Percentiles rank a stretch among this genome's conserved stretches.
Conservation (phyloP, 2,797 vertebrate genomes). For the Esox masquinongy region DNA sequence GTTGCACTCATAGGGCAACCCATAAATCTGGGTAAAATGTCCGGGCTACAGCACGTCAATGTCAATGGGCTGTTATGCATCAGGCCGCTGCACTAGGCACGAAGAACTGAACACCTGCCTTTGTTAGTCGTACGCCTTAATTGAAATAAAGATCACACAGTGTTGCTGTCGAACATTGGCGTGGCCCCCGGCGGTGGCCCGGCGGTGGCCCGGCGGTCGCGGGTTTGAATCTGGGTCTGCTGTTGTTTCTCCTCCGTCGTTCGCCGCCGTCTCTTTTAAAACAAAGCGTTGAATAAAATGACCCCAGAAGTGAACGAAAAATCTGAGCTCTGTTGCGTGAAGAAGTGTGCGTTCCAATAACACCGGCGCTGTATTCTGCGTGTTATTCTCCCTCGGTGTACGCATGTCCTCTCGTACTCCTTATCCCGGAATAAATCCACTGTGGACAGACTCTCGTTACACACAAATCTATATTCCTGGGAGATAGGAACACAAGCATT, state of each 20-base stretch:
- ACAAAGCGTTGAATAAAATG: no score
- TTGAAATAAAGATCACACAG: not conserved
- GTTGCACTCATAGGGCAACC: slow-evolving; percentile 49
- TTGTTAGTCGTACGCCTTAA: not conserved
- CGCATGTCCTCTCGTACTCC: slow-evolving; percentile 37
- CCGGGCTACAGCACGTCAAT: slow-evolving; percentile 41
- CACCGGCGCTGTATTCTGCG: not conserved
- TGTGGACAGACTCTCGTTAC: slow-evolving; percentile 16
- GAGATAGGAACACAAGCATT: slow-evolving; percentile 55
- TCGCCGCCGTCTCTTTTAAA: no score
- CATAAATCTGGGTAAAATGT: slow-evolving; percentile 35
- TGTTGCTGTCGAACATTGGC: not conserved
- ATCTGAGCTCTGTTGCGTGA: no score
- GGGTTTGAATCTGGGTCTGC: no score
- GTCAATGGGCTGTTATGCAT: slow-evolving; percentile 41
- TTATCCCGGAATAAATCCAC: slow-evolving; percentile 31
- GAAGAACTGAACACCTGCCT: not conserved
- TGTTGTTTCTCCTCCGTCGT: no score
- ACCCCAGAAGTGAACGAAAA: no score
- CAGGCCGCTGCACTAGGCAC: slow-evolving; percentile 2
- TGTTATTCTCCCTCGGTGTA: not conserved
- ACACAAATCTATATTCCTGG: slow-evolving; percentile 52
- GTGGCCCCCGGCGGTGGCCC: no score
- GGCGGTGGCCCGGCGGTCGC: no score
- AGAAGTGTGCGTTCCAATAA: not conserved